phyloP scores from a whole-genome alignment of 2,797 vertebrate genomes.

The Microchirus variegatus region DNA sequence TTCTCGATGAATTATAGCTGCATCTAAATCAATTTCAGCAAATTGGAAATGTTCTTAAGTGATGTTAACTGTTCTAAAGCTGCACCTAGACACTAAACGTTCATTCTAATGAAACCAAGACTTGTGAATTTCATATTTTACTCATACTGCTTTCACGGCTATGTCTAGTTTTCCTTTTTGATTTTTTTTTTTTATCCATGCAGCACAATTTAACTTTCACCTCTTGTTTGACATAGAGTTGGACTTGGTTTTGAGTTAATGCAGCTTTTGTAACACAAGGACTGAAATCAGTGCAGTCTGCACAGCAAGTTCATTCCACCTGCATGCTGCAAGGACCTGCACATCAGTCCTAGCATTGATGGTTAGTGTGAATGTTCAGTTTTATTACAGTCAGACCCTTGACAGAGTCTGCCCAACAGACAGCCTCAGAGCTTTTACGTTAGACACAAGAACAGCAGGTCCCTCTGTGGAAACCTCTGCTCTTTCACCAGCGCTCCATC shows the following conservation, averaged over 20 bases:
- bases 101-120: conserved; percentile 15
- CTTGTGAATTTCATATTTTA: conserved; percentile 6
- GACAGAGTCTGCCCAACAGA: conserved; percentile 51
- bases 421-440: conserved; percentile 31
- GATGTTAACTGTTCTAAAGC: conserved; percentile 8
- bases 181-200: too few species aligned
- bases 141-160: background rate
- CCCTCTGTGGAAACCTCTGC: conserved; percentile 18
- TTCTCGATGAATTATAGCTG: conserved; percentile 1
- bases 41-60: too few species aligned
- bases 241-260: too few species aligned
- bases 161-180: background rate
- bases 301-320: conserved; percentile 1
- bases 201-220: too few species aligned
- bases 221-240: too few species aligned
- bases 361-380: conserved; percentile 18
- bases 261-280: too few species aligned
- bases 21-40: conserved; percentile 5
- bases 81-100: conserved; percentile 20
- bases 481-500: conserved; percentile 29
- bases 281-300: background rate
- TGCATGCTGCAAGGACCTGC: conserved; percentile 4
- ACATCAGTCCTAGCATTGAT: background rate
- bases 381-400: conserved; percentile 50
- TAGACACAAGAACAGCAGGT: conserved; percentile 5